These are phyloP conservation scores for Sarcophilus harrisii DNA, from an alignment of 2,797 vertebrate species.

Conservation along the genomic window DNA sequence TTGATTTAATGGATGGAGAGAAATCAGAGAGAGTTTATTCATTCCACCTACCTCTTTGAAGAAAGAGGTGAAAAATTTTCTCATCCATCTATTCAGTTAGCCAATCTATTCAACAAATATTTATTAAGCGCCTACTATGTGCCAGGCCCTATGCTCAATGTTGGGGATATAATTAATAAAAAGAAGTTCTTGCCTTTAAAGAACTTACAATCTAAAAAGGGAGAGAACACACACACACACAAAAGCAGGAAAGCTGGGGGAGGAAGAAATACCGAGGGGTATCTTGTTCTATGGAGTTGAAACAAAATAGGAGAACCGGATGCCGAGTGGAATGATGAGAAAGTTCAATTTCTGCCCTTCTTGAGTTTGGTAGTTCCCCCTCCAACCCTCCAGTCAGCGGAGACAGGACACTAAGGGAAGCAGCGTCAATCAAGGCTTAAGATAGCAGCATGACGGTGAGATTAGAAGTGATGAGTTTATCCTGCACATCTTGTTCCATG, in stretches of 20 bases:
- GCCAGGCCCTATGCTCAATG: not conserved
- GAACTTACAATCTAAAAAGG: not conserved
- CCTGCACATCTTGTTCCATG: not conserved
- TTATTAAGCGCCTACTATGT: not conserved
- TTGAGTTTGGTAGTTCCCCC: not conserved
- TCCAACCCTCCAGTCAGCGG: not conserved
- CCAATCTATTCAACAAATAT: not conserved
- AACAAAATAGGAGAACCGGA: not conserved
- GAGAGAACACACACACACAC: not conserved
- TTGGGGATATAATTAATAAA: not conserved
- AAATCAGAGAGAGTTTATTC: not conserved
- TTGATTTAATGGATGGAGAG: not conserved
- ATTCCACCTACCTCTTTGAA: not conserved
- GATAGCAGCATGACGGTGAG: not conserved
- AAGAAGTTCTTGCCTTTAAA: not conserved
- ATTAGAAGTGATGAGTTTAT: not conserved
- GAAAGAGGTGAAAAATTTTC: not conserved
- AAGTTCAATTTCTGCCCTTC: not conserved
- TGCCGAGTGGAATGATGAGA: not conserved
- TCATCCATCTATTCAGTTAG: not conserved
- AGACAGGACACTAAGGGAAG: not conserved
- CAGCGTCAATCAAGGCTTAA: not conserved
- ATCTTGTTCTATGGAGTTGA: not conserved
- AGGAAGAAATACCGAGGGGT: accelerated
- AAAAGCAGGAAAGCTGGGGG: not conserved